phyloP scores from a whole-genome alignment of 2,888 invertebrate species.

The Nebria brevicollis region DNA sequence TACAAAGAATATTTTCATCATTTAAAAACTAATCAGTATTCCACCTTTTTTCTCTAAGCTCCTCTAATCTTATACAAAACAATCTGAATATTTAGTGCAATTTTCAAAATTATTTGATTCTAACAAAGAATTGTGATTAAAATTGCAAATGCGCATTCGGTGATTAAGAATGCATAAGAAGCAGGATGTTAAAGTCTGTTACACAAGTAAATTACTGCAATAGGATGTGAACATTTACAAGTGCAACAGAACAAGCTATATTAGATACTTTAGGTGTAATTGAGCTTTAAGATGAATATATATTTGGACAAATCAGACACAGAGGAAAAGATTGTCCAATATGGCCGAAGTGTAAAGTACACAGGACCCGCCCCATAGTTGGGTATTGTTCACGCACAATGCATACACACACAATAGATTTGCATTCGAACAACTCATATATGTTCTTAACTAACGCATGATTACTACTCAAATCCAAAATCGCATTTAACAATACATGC shows the following conservation, averaged over 20 bases:
- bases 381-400: not conserved
- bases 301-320: not conserved
- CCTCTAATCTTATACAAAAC: not conserved
- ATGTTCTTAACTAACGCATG: not conserved
- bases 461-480: conserved; percentile 8
- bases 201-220: not conserved
- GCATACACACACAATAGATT: not conserved
- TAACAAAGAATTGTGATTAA: not conserved
- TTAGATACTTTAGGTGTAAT: too few species aligned
- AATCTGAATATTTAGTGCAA: not conserved
- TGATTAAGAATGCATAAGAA: not conserved
- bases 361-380: not conserved
- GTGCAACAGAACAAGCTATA: not conserved
- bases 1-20: not conserved
- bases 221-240: not conserved
- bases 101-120: not conserved
- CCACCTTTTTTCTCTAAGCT: not conserved
- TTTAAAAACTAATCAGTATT: not conserved
- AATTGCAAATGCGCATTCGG: not conserved
- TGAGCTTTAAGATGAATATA: too few species aligned
- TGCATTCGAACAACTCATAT: not conserved
- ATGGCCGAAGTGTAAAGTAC: not conserved
- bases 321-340: not conserved
- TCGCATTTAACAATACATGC: not conserved
- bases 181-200: not conserved